phyloP scores from a whole-genome alignment of 2,888 invertebrate genomes.

The Crepidodera aurea region DNA sequence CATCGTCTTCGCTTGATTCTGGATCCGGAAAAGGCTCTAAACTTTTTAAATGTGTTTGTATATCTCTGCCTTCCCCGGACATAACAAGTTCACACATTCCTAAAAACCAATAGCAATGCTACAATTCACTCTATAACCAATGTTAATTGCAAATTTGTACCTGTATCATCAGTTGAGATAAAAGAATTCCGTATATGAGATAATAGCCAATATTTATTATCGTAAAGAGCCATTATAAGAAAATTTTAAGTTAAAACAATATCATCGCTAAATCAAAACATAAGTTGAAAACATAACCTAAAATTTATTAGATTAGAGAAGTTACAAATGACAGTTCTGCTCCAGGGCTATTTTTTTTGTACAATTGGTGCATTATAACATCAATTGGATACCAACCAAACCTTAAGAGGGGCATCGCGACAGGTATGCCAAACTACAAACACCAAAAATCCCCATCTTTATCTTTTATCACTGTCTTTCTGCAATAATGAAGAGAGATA shows the following conservation, averaged over 20 bases:
- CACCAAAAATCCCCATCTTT: too few species aligned
- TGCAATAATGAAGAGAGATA: too few species aligned
- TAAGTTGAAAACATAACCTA: not conserved
- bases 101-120: conserved; percentile 38
- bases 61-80: conserved; percentile 78
- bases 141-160: conserved; percentile 42
- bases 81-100: conserved; percentile 93
- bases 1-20: conserved; percentile 81
- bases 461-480: too few species aligned
- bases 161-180: conserved; percentile 93
- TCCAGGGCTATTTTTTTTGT: too few species aligned
- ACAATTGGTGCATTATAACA: too few species aligned
- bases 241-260: not conserved
- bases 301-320: not conserved
- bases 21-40: conserved; percentile 76
- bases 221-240: conserved; percentile 87
- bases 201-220: conserved; percentile 91
- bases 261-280: conserved; percentile 9
- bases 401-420: too few species aligned
- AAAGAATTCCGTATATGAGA: conserved; percentile 94
- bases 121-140: too few species aligned
- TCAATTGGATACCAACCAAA: too few species aligned
- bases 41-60: conserved; percentile 59
- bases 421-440: too few species aligned
- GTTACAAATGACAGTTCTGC: not conserved